These are phyloP conservation scores for Drosophila recens DNA, from an alignment of 2,888 invertebrate genomes.

Conservation along the genomic window DNA sequence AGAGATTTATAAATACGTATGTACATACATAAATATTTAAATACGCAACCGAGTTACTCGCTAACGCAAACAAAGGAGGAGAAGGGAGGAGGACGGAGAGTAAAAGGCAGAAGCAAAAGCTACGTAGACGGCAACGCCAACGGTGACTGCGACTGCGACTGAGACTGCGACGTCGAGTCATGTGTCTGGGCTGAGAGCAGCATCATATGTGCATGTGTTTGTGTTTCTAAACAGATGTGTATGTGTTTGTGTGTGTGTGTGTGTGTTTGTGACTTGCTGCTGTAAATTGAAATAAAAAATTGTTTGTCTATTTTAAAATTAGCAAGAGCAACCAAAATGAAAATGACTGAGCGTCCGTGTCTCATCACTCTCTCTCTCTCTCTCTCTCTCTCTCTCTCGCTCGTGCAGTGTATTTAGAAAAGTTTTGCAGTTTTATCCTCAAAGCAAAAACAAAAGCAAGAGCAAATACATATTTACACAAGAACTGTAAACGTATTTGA, in stretches of 20 bases:
- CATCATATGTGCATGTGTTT: slow-evolving; percentile 16
- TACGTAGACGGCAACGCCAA: slow-evolving; percentile 16
- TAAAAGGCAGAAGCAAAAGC: slow-evolving; percentile 26
- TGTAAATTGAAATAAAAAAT: slow-evolving; percentile 78
- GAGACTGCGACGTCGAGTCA: slow-evolving; percentile 46
- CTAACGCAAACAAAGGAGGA: slow-evolving; percentile 58
- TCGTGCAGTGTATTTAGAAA: slow-evolving; percentile 31
- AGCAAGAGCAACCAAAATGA: slow-evolving; percentile 75
- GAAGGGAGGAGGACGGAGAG: not conserved
- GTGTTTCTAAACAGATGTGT: slow-evolving; percentile 19
- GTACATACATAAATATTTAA: slow-evolving; percentile 71
- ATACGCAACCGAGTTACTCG: slow-evolving; percentile 74
- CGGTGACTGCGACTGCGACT: slow-evolving; percentile 20
- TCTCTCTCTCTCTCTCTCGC: slow-evolving; percentile 2
- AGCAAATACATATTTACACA: slow-evolving; percentile 18
- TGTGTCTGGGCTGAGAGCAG: slow-evolving; percentile 55
- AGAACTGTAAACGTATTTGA: slow-evolving; percentile 25
- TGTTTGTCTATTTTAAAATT: slow-evolving; percentile 80
- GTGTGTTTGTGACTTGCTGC: slow-evolving; percentile 47
- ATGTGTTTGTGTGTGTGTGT: slow-evolving; percentile 27
- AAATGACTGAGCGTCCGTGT: slow-evolving; percentile 58
- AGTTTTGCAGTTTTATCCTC: slow-evolving; percentile 55
- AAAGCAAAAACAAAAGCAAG: slow-evolving; percentile 29
- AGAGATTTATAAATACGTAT: slow-evolving; percentile 66
- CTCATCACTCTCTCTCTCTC: slow-evolving; percentile 6